Evolutionary conservation across 2,797 vertebrate genomes (phyloP).

Genomic region (Coregonus ussuriensis): DNA sequence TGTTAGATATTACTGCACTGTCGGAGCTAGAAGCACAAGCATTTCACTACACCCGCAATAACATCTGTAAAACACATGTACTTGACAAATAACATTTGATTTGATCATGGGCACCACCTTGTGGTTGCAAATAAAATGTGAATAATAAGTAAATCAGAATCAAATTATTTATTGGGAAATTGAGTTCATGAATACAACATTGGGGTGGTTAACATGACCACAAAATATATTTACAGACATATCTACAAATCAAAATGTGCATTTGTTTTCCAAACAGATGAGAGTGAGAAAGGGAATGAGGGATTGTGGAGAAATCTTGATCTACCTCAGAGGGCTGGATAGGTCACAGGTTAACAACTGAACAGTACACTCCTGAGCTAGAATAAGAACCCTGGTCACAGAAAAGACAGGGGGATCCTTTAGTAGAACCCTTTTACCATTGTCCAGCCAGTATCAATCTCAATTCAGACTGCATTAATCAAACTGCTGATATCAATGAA

Average conservation of each 20-base stretch:
- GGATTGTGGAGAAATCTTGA: conserved; percentile 30
- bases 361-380: conserved; percentile 8
- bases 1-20: no score
- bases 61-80: no score
- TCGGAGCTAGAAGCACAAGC: no score
- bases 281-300: conserved; percentile 26
- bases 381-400: conserved; percentile 1
- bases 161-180: conserved; percentile 59
- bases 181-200: conserved; percentile 65
- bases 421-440: neutral
- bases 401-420: neutral
- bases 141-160: conserved; percentile 18
- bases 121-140: conserved; percentile 25
- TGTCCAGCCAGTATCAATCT: neutral
- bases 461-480: neutral
- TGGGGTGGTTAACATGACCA: conserved; percentile 35
- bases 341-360: conserved; percentile 13
- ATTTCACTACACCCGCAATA: no score
- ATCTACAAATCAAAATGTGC: conserved; percentile 69
- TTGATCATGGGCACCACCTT: conserved; percentile 22
- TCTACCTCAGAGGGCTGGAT: conserved; percentile 10
- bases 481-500: neutral
- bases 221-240: conserved; percentile 74
- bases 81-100: no score
- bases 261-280: conserved; percentile 30